Evolutionary conservation across 1,140 invertebrate species (phyloP), one percentile per base, ranked within the genome.

Genomic region (Adelges cooleyi): DNA sequence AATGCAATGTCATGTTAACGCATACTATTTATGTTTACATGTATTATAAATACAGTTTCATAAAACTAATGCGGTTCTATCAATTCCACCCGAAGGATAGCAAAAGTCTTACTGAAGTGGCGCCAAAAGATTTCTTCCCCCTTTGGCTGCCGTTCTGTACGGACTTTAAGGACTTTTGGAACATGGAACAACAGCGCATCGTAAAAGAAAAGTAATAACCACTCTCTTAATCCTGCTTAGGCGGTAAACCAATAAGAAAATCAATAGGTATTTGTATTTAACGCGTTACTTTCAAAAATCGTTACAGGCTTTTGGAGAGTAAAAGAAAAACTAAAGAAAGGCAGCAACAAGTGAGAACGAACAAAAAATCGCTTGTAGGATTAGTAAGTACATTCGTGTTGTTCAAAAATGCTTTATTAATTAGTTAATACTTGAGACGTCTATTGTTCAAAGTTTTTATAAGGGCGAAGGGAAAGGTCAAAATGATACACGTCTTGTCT

Each of bases 101-200:
- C 9, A 82, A 84, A 36, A 71, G 88, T 50, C 83, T 87, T 33
- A 82, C 84, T 36, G 86, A 84, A 50, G 74, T 77, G 4, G 83
- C 86, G 50, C 89, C 92, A 0, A 86, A 89, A 72, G 89, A 95
- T 67, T 96, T 97, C 73, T 97, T 96, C 71, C 80, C 83, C 65
- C 75, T 88, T 23, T 97, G 93, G 93, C 80, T 84, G 0, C 80
- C 82, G 48, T 98, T 98, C 77, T 93, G 90, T 74, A 82, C 83
- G 51, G 94, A 97, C 75, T 97, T 97, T 73, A 95, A 95, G 78
- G 90, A 92, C 73, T 87, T 94, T 68, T 97, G 90, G 86, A 95
- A 94, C 72, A 92, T 90, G 72, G 93, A 97, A 75, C 85, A 95
- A 70, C 86, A 91, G 68, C 80, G 82, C 71, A 80, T 92, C 23